Percentiles rank a stretch among this genome's conserved stretches.
Evolutionary conservation across 2,797 vertebrate genomes (phyloP).

Genomic region (Halcyon badia): DNA sequence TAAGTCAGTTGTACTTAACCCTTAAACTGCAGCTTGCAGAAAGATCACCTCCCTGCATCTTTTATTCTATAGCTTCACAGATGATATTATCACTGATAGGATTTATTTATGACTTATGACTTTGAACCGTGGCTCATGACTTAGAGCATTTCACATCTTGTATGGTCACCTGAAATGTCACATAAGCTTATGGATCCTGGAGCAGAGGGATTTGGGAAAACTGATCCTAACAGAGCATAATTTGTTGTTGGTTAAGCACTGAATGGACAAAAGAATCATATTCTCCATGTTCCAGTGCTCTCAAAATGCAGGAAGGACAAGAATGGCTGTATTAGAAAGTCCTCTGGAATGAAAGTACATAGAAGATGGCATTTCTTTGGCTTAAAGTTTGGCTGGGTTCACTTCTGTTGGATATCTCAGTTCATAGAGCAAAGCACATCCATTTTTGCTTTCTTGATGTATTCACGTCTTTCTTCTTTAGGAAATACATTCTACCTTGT

Average conservation of each 20-base stretch:
- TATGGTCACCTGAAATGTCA: not conserved
- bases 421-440: not conserved
- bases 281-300: not conserved
- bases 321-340: not conserved
- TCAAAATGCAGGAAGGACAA: not conserved
- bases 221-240: not conserved
- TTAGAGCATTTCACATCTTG: not conserved
- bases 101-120: not conserved
- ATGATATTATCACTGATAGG: not conserved
- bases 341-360: not conserved
- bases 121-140: not conserved
- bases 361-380: not conserved
- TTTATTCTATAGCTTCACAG: not conserved
- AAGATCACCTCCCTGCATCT: not conserved
- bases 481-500: not conserved
- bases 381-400: slow-evolving; percentile 7
- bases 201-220: not conserved
- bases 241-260: not conserved
- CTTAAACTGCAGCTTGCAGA: not conserved
- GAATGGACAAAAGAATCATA: not conserved
- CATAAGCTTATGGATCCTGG: not conserved
- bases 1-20: not conserved
- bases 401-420: not conserved
- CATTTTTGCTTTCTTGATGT: not conserved
- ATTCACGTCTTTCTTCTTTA: not conserved